A percentile compares a stretch with the other conserved stretches of the same genome.
Evolutionary conservation across 2,797 vertebrate genomes (phyloP).

Genomic region (Phataginus tetradactyla): DNA sequence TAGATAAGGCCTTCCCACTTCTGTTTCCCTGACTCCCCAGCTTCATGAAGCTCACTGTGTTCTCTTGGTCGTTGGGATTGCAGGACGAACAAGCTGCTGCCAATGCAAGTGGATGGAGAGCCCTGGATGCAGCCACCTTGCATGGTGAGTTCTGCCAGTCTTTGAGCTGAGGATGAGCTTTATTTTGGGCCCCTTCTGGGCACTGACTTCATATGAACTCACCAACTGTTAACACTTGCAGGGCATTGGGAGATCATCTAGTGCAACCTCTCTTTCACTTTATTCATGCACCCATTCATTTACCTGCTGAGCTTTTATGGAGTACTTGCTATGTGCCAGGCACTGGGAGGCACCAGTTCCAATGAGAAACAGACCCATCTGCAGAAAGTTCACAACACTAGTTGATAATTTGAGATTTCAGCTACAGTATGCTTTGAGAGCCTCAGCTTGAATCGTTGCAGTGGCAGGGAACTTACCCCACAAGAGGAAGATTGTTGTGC

Average conservation of each 20-base stretch:
- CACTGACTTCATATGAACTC: background rate
- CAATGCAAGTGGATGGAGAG: slow-evolving; percentile 98
- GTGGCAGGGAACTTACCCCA: background rate
- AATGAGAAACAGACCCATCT: background rate
- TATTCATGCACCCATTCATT: background rate
- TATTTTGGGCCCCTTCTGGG: background rate
- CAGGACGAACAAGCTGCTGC: slow-evolving; percentile 94
- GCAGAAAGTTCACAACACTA: background rate
- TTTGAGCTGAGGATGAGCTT: background rate
- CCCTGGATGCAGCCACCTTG: slow-evolving; percentile 98
- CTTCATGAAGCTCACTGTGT: slow-evolving; percentile 10
- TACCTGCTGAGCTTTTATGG: background rate
- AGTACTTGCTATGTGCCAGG: background rate
- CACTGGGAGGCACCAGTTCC: background rate
- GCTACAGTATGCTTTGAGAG: background rate
- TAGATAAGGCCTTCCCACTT: background rate
- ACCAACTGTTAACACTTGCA: background rate
- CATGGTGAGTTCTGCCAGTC: slow-evolving; percentile 87
- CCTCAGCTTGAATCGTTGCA: background rate
- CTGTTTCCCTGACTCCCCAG: background rate
- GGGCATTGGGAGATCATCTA: background rate
- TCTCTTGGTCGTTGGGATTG: slow-evolving; percentile 58
- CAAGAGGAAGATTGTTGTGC: background rate
- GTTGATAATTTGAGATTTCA: background rate
- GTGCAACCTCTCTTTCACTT: background rate